A percentile compares a stretch with the other conserved stretches of the same genome.
Evolutionary conservation across 1,140 invertebrate genomes (phyloP).

Genomic region (Eulimnadia texana): DNA sequence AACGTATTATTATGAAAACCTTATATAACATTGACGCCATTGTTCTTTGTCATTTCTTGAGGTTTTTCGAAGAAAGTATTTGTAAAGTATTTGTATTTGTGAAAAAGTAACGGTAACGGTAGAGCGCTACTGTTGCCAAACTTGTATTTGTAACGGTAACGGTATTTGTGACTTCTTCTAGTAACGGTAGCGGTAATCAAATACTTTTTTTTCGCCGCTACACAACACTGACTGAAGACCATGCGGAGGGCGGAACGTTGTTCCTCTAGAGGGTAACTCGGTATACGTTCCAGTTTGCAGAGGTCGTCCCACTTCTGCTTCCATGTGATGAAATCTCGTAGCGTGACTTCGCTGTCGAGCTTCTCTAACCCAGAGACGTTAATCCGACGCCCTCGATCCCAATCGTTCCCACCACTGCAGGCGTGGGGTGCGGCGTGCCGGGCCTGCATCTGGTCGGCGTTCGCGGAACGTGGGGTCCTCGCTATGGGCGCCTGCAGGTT

Average conservation of each 20-base stretch:
- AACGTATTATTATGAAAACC: not conserved
- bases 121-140: not conserved
- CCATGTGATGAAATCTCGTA: conserved; percentile 6
- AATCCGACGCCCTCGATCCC: not conserved
- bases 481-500: not conserved
- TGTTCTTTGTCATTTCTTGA: not conserved
- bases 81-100: not conserved
- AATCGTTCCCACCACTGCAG: not conserved
- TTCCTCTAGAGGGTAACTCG: not conserved
- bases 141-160: not conserved
- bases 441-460: not conserved
- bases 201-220: not conserved
- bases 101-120: not conserved
- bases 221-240: conserved; percentile 1
- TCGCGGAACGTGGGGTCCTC: not conserved
- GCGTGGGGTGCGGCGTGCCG: not conserved
- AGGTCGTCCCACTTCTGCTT: conserved; percentile 9
- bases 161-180: not conserved
- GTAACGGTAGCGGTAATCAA: not conserved
- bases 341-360: not conserved
- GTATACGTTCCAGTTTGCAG: conserved; percentile 1
- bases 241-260: not conserved
- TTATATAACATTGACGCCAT: not conserved
- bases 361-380: conserved; percentile 2
- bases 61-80: not conserved